Evolutionary conservation across 1,140 invertebrate genomes (phyloP), one percentile per base, ranked within the genome.

Genomic region (Agraylea sexmaculata): DNA sequence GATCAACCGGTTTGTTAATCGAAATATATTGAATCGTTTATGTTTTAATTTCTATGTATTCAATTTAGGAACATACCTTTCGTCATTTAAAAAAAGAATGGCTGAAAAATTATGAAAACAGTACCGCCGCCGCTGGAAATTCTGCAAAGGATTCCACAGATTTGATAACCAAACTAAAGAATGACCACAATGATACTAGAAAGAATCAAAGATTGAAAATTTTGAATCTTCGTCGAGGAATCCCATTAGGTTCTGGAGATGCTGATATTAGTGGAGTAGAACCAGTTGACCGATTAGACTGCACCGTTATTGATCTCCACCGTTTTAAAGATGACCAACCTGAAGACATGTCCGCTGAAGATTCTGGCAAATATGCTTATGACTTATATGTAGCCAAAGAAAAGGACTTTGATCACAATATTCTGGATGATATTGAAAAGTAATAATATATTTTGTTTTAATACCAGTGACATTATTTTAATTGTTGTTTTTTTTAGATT

Each of bases 371-470:
- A 29, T 73, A 66, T 56, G 68, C 65, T 15, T 72, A 71, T 52
- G 71, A 73, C 54, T 52, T 73, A 21, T 73, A 73, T 45, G 66
- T 66, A 11, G 56, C 66, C 19, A 57, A 58, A 31, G 66, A 66
- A 37, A 56, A 67, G 52, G 66, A 69, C 44, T 66, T 72, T 56
- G 60, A 66, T 50, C 60, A 70, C 25, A 56, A 57, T 4, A 62
- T 69, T 56, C 51, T 71, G 33, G 63, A 70, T 53, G 64, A 69
- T 53, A 53, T 68, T 43, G 59, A 69, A 22, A 62, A 66, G 69
- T 70, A 47, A 45, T 48, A 50, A 35, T 21, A 35, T 27, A 27
- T 34, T 25, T 21, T 42, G 28, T 33, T 33, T 40, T 27, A 20
- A 22, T 36, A 2, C 22, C 30, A 42, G 30, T 51, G 43, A 13